These are phyloP conservation scores for Lordiphosa stackelbergi DNA, from an alignment of 1,140 invertebrate species.

Conservation along the genomic window DNA sequence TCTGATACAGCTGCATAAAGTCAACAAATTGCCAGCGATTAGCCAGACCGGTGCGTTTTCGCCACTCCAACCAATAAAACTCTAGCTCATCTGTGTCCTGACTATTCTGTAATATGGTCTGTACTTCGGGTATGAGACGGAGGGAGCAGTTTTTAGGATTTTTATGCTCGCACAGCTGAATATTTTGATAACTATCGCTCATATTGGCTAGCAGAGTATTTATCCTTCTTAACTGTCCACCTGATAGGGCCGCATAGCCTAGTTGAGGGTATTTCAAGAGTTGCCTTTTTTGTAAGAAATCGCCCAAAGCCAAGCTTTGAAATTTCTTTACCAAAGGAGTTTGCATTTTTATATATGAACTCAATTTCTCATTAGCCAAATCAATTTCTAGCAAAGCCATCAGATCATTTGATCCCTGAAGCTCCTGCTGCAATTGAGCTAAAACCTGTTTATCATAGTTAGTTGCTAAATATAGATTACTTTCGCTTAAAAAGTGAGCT, in stretches of 20 bases:
- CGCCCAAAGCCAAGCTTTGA: conserved; percentile 31
- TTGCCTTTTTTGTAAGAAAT: conserved; percentile 36
- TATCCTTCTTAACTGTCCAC: conserved; percentile 24
- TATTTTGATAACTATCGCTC: conserved; percentile 56
- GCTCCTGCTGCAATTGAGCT: conserved; percentile 50
- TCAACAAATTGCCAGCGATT: conserved; percentile 38
- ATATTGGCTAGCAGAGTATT: conserved; percentile 52
- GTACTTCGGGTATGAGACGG: conserved; percentile 58
- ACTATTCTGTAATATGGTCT: conserved; percentile 45
- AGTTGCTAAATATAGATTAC: conserved; percentile 46
- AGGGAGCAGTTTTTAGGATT: conserved; percentile 55
- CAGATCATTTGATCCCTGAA: conserved; percentile 48
- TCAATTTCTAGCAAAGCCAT: conserved; percentile 46
- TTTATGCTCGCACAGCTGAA: conserved; percentile 49
- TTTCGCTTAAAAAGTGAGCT: conserved; percentile 38
- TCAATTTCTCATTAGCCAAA: conserved; percentile 44
- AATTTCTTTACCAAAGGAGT: conserved; percentile 35
- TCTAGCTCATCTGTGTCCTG: conserved; percentile 60
- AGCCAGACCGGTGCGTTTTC: conserved; percentile 39
- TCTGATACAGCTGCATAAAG: conserved; percentile 68
- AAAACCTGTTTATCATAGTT: conserved; percentile 56
- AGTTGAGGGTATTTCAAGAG: conserved; percentile 37
- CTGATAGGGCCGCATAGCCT: conserved; percentile 43
- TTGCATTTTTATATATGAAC: conserved; percentile 37
- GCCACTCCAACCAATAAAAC: conserved; percentile 72